Evolutionary conservation across 1,140 invertebrate species (phyloP), one percentile per base, ranked within the genome.

Genomic region (Charaxes varanes): DNA sequence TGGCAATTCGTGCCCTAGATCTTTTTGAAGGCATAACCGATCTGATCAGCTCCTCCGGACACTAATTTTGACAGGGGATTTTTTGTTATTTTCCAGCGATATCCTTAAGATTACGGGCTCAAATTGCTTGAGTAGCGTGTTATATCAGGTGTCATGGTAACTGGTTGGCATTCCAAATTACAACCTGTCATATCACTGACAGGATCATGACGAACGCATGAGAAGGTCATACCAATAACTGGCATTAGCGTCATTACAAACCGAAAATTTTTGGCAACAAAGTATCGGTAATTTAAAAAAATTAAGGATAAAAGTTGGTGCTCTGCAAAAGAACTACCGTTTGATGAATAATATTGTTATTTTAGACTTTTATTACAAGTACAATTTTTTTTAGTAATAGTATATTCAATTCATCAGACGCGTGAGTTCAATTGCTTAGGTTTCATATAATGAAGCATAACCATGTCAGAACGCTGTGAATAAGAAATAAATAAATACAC

Each of bases 1-100:
- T 53, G 53, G 62, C 70, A 72, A 66, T 78, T 73, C 77, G 77
- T 78, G 70, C 71, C 64, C 69, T 81, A 81, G 77, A 72, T 73
- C 53, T 74, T 63, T 76, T 70, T 67, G 22, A 64, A 62, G 36
- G 55, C 28, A 49, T 31, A 51, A 56, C 69, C 62, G 68, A 33
- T 37, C 50, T 47, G 48, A 35, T 37, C 14, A 53, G 64, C 47
- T 28, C 60, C 46, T 51, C 37, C 22, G 36, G 37, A 64, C 58
- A 55, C 53, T 47, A 33, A 28, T 35, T 31, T 34, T 42, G 44
- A 50, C 41, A 61, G 42, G 47, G 42, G 43, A 60, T 52, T 61
- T 55, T 62, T 27, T 26, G 19, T 23, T 28, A 34, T 35, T 43
- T 43, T 35, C 12, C 24, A 52, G 47, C 8, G 32, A 36, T 33